Evolutionary conservation across 2,113 vertebrate genomes (phyloP), one percentile per base, ranked within the genome.

Genomic region (Nycticebus coucang): DNA sequence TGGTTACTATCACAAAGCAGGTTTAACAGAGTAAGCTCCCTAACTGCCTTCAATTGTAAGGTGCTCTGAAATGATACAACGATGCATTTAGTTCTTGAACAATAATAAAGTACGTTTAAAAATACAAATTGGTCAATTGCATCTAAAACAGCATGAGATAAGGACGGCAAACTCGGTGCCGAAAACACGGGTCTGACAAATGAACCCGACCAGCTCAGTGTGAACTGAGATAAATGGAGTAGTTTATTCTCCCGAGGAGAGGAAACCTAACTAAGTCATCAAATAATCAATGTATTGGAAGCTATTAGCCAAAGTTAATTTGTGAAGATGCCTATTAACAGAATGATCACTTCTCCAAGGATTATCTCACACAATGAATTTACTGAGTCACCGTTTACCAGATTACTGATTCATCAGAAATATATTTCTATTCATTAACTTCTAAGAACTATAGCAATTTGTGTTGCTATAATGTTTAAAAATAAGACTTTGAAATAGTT

Each of bases 401-500:
- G 68, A 66, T 66, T 45, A 62, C 21, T 68, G 35, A 28, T 64
- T 79, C n/a, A 69, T 84, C 60, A 45, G 30, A 86, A 78, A 93
- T 62, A 21, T 79, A 7, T 91, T 91, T 83, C 18, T 74, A 28
- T 86, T 91, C 82, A 71, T 3, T 33, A 89, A 5, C 13, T 90
- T 84, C 50, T 72, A 84, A 96, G 11, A 9, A 81, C 72, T 28
- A 72, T 26, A 93, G 35, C 7, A 69, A 53, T 64, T 57, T 72
- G 24, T 26, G 15, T 68, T 18, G 3, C n/a, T 55, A 28, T 33
- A 55, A 35, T 59, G 18, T 80, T 92, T 84, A 80, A 59, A 93
- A 75, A 92, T 53, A 21, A 92, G 62, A 57, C 28, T 91, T 45
- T 83, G 7, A 88, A 84, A 87, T 88, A 60, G 22, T n/a, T 75